Conservation (phyloP, 2,888 invertebrate genomes). For the Strigamia crassipes region DNA sequence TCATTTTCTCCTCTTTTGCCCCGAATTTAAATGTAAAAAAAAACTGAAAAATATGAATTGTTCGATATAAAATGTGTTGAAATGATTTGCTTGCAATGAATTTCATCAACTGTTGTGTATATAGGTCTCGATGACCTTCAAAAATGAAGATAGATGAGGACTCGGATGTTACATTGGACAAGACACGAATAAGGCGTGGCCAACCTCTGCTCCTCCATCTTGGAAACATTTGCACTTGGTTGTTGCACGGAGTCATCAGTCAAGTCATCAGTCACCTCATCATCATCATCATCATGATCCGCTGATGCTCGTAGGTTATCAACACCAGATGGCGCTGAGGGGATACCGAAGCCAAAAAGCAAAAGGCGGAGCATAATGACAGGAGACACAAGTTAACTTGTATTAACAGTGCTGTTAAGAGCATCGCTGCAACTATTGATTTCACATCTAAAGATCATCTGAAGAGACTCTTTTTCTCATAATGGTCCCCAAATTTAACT, state of each 20-base stretch:
- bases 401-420: slow-evolving; percentile 21
- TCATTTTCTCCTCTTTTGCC: neutral
- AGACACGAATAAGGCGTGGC: slow-evolving; percentile 21
- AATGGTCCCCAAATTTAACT: slow-evolving; percentile 11
- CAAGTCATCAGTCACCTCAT: slow-evolving; percentile 21
- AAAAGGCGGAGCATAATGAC: neutral
- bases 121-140: neutral
- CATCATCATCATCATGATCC: slow-evolving; percentile 18
- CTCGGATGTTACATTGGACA: slow-evolving; percentile 2
- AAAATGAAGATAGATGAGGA: slow-evolving; percentile 11
- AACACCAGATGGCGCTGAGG: slow-evolving; percentile 2
- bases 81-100: neutral
- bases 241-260: slow-evolving; percentile 15
- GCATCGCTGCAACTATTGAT: slow-evolving; percentile 15
- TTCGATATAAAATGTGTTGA: neutral
- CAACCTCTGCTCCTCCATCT: slow-evolving; percentile 3
- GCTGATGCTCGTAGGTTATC: slow-evolving; percentile 6
- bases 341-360: neutral
- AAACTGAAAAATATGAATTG: neutral
- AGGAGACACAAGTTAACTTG: slow-evolving; percentile 16
- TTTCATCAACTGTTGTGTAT: neutral
- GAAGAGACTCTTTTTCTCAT: slow-evolving; percentile 16
- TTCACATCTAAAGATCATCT: slow-evolving; percentile 21
- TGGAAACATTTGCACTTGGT: slow-evolving; percentile 11
- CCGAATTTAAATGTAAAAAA: neutral